Evolutionary conservation across 2,888 invertebrate genomes (phyloP), one percentile per base, ranked within the genome.

Genomic region (Phlogophora meticulosa): DNA sequence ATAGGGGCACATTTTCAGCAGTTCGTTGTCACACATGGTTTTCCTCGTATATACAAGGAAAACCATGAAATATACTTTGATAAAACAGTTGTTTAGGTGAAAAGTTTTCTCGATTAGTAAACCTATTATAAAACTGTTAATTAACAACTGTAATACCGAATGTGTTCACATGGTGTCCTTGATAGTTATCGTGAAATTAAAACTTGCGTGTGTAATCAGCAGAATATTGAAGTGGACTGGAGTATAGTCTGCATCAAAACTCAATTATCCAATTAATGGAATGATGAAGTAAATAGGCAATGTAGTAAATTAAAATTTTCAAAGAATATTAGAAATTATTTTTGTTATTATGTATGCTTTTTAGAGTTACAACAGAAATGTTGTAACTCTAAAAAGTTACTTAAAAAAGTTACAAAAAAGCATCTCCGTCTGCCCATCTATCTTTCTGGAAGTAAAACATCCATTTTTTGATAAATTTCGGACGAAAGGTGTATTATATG

Each of bases 131-230:
- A 22, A 17, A 42, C 10, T 45, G 15, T 52, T 55, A 58, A 58
- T 77, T 36, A 58, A 36, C 17, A 15, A 48, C 32, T n/a, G 10
- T 22, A 38, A 32, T 46, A 34, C 11, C 10, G 22, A 53, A 42
- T 48, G 15, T 13, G 43, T 51, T 48, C 20, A 13, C n/a, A 38
- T 4, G 2, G 17, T 38, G 59, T 36, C 72, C 52, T 80, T 72
- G 56, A 9, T 17, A 60, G 20, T 64, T 59, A 75, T 52, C 10
- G 13, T 40, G 34, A 15, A 24, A 34, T 72, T 1, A 22, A 28
- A 22, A 34, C 13, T 20, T 20, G 17, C 42, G 5, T 52, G 13
- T 46, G 7, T 43, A 42, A 52, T 42, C 17, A 20, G 22, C 13
- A 38, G n/a, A 42, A 17, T 51, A 17, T 71, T 40, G 22, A 62